Evolutionary conservation across 2,113 vertebrate genomes (phyloP).

Genomic region (Camelus bactrianus): DNA sequence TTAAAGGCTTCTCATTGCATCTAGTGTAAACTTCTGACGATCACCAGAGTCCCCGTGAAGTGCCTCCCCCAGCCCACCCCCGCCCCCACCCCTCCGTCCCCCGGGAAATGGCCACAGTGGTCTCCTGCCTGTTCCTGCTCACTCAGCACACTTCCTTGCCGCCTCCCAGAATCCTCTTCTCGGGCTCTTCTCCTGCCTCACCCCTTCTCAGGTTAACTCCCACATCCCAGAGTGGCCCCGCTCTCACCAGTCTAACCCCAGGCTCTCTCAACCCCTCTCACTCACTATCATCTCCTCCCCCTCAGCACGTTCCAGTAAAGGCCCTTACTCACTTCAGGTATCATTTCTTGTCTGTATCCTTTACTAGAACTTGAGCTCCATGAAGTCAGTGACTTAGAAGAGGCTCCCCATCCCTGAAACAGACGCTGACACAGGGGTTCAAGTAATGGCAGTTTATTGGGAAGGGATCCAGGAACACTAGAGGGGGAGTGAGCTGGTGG

Average conservation of each 20-base stretch:
- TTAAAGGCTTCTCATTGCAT: not conserved
- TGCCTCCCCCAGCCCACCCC: not conserved
- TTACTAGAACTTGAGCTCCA: not conserved
- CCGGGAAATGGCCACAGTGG: rapidly evolving
- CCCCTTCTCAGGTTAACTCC: not conserved
- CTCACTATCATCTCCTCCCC: not conserved
- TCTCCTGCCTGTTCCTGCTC: not conserved
- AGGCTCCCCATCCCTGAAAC: not conserved
- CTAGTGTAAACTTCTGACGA: not conserved
- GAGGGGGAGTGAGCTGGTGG: not conserved
- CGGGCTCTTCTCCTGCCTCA: not conserved
- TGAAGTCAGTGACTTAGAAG: not conserved
- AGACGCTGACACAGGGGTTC: not conserved
- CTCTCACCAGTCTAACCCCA: not conserved
- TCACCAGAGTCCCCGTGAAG: rapidly evolving
- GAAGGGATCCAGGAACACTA: not conserved
- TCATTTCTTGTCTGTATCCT: not conserved
- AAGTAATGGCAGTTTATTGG: not conserved
- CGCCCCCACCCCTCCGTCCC: not conserved
- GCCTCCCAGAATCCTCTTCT: not conserved
- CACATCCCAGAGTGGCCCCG: not conserved
- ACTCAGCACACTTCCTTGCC: not conserved
- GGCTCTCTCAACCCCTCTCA: not conserved
- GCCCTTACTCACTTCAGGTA: not conserved
- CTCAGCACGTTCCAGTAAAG: not conserved